Conservation (phyloP, 2,888 invertebrate species). For the Nasonia oneida region DNA sequence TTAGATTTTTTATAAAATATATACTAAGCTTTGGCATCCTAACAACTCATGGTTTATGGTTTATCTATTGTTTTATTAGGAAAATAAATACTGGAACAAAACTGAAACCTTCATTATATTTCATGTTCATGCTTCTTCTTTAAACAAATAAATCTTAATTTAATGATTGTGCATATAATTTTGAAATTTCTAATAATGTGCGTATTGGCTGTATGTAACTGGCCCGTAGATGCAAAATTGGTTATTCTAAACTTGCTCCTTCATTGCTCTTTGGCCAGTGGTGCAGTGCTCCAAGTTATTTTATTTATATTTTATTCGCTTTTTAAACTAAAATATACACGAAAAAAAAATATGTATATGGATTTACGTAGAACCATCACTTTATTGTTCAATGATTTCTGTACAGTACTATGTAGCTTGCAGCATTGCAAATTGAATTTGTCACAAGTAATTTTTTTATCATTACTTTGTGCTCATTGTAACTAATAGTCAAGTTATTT, state of each 20-base stretch:
- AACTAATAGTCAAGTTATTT: slow-evolving; percentile 56
- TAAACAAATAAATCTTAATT: slow-evolving; percentile 40
- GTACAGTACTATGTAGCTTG: slow-evolving; percentile 64
- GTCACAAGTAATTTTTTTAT: slow-evolving; percentile 56
- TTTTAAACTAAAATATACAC: slow-evolving; percentile 19
- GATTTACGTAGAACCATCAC: slow-evolving; percentile 30
- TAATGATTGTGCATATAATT: slow-evolving; percentile 36
- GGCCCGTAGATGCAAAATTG: slow-evolving; percentile 46
- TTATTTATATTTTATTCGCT: slow-evolving; percentile 43
- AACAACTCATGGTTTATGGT: neutral
- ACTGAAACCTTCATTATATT: slow-evolving; percentile 16
- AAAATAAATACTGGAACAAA: slow-evolving; percentile 37
- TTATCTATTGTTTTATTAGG: neutral
- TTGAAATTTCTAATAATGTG: slow-evolving; percentile 43
- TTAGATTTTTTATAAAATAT: neutral
- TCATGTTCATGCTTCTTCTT: slow-evolving; percentile 26
- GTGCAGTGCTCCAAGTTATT: slow-evolving; percentile 61
- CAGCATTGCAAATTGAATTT: slow-evolving; percentile 64
- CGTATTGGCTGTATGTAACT: slow-evolving; percentile 45
- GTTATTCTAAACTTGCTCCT: slow-evolving; percentile 61
- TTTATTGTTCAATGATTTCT: slow-evolving; percentile 49
- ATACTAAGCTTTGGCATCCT: neutral
- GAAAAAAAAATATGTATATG: slow-evolving; percentile 7
- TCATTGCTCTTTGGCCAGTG: slow-evolving; percentile 66
- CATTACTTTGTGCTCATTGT: slow-evolving; percentile 63